phyloP scores from a whole-genome alignment of 2,797 vertebrate genomes.

The Pseudochirops cupreus region DNA sequence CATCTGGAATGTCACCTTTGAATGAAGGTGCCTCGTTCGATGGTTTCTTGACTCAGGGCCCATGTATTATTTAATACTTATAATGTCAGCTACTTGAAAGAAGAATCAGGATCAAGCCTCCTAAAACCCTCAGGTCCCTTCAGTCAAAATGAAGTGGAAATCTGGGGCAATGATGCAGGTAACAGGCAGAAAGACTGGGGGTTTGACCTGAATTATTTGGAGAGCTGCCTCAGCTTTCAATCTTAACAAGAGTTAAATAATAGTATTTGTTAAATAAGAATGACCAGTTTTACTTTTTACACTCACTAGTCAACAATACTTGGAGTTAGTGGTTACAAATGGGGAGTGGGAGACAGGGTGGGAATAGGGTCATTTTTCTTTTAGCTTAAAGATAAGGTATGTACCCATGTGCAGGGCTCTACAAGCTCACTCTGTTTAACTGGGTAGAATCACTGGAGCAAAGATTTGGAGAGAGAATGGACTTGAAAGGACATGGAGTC shows the following conservation, averaged over 20 bases:
- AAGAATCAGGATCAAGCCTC: not conserved
- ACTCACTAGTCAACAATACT: not conserved
- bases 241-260: conserved; percentile 40
- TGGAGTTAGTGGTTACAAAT: not conserved
- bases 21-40: not conserved
- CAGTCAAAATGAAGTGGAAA: conserved; percentile 30
- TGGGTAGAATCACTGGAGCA: not conserved
- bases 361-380: not conserved
- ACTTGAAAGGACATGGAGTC: not conserved
- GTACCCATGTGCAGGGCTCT: not conserved
- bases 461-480: not conserved
- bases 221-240: conserved; percentile 11
- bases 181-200: conserved; percentile 20
- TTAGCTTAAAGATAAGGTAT: not conserved
- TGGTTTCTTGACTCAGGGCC: not conserved
- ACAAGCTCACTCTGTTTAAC: not conserved
- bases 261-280: not conserved
- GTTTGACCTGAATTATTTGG: conserved; percentile 42
- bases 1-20: not conserved
- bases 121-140: not conserved
- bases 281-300: not conserved
- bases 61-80: conserved; percentile 9
- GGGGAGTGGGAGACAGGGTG: not conserved
- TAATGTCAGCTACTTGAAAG: not conserved
- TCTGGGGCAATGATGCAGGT: not conserved